Evolutionary conservation across 2,797 vertebrate genomes (phyloP), one percentile per base, ranked within the genome.

Genomic region (Malurus leucopterus): DNA sequence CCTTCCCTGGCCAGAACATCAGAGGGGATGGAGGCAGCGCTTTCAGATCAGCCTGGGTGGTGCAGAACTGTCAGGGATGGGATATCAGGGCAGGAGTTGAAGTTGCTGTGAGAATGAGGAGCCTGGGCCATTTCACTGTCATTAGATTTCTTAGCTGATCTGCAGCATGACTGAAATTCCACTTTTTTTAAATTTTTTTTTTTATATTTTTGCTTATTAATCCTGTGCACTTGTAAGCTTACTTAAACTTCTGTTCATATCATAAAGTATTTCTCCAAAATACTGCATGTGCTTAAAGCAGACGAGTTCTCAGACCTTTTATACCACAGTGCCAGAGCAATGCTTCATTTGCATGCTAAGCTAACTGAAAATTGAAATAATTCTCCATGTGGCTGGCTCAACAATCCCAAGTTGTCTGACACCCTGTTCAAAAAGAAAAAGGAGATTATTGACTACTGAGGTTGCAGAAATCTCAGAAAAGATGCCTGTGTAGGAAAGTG

Each of bases 291-390:
- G 15, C 27, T 73, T 73, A 58, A 53, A 91, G 79, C 46, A 75
- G 83, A 86, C 57, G 67, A 84, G 41, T 44, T 91, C 53, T 86
- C 67, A 64, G 84, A 82, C 61, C 40, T 62, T 53, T 50, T 19
- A 14, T 14, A 54, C 53, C 26, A 49, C 14, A 3, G 38, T 46
- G 67, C 44, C 54, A 77, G 30, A 81, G 40, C 0, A 1, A 61
- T 62, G 74, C 57, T 86, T 88, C 63, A 88, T 71, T 94, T 94
- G 51, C 61, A 82, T 79, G 64, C 62, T 91, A 63, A 91, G 38
- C 21, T 51, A 46, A 59, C 47, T 82, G 70, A 84, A 77, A 88
- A 65, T 50, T 43, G 67, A 79, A 92, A 76, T 89, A 71, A 89
- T 89, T 86, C 75, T 82, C 70, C 9, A 5, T 24, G 55, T 34